Evolutionary conservation across 2,888 invertebrate genomes (phyloP).

Genomic region (Xanthia icteritia): DNA sequence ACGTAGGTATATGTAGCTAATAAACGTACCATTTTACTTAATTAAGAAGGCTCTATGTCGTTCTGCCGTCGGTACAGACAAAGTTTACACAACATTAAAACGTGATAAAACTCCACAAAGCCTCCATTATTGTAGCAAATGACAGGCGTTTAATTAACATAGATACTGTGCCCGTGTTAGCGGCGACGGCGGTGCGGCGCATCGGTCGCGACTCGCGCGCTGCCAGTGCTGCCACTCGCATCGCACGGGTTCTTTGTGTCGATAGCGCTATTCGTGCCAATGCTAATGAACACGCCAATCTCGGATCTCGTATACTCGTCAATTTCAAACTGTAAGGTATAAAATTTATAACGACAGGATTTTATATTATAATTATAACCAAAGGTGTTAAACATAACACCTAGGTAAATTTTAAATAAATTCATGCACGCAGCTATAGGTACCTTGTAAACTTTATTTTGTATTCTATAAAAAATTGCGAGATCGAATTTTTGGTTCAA

Average conservation of each 20-base stretch:
- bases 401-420: slow-evolving; percentile 4
- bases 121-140: slow-evolving; percentile 63
- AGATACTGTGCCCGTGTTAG: slow-evolving; percentile 60
- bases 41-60: slow-evolving; percentile 48
- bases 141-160: slow-evolving; percentile 75
- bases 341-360: slow-evolving; percentile 68
- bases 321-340: slow-evolving; percentile 67
- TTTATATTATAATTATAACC: slow-evolving; percentile 43
- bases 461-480: slow-evolving; percentile 13
- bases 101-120: slow-evolving; percentile 59
- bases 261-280: slow-evolving; percentile 82
- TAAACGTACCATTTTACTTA: slow-evolving; percentile 51
- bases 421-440: slow-evolving; percentile 7
- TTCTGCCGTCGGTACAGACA: slow-evolving; percentile 32
- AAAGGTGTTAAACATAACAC: slow-evolving; percentile 39
- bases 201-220: slow-evolving; percentile 43
- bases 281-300: slow-evolving; percentile 84
- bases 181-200: slow-evolving; percentile 73
- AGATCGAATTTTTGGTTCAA: slow-evolving; percentile 47
- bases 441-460: not conserved
- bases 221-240: slow-evolving; percentile 50
- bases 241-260: slow-evolving; percentile 72
- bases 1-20: slow-evolving; percentile 22
- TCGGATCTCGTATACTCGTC: slow-evolving; percentile 76
- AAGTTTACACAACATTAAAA: slow-evolving; percentile 56